phyloP scores from a whole-genome alignment of 92 coral and sea anemone species.

The Phenganax marumi region DNA sequence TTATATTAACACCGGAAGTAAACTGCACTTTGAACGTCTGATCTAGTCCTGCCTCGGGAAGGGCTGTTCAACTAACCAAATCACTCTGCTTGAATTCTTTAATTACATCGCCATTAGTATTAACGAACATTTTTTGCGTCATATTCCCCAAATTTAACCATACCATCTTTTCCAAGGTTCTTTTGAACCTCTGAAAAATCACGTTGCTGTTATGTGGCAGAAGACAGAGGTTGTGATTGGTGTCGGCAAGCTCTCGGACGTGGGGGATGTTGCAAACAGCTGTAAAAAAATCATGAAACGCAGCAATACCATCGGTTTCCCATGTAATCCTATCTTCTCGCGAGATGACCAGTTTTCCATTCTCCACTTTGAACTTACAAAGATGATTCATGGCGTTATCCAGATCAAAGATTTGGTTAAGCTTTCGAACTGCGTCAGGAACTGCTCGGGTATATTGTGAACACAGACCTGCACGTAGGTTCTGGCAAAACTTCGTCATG shows the following conservation, averaged over 20 bases:
- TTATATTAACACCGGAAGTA: conserved; percentile 23
- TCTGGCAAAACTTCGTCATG: conserved; percentile 9
- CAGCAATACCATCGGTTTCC: neutral
- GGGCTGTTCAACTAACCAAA: conserved; percentile 3
- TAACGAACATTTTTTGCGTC: conserved; percentile 7
- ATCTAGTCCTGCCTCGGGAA: conserved; percentile 13
- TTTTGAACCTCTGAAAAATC: conserved; percentile 36
- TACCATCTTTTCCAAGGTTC: conserved; percentile 36
- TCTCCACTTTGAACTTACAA: neutral
- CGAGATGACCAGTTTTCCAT: neutral
- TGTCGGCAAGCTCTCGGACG: conserved; percentile 30
- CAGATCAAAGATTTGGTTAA: neutral
- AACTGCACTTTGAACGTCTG: conserved; percentile 36
- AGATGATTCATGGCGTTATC: neutral
- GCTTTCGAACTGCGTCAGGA: neutral
- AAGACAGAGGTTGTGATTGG: conserved; percentile 9
- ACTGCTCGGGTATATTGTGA: neutral
- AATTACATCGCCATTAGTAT: neutral
- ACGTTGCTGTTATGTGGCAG: conserved; percentile 24
- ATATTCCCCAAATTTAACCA: conserved; percentile 29
- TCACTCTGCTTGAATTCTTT: conserved; percentile 28
- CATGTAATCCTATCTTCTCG: neutral
- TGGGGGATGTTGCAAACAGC: neutral
- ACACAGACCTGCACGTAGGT: conserved; percentile 2
- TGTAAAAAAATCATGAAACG: neutral